A percentile compares a stretch with the other conserved stretches of the same genome.
phyloP scores from a whole-genome alignment of 2,113 vertebrate species.

The Pterocles burchelli region DNA sequence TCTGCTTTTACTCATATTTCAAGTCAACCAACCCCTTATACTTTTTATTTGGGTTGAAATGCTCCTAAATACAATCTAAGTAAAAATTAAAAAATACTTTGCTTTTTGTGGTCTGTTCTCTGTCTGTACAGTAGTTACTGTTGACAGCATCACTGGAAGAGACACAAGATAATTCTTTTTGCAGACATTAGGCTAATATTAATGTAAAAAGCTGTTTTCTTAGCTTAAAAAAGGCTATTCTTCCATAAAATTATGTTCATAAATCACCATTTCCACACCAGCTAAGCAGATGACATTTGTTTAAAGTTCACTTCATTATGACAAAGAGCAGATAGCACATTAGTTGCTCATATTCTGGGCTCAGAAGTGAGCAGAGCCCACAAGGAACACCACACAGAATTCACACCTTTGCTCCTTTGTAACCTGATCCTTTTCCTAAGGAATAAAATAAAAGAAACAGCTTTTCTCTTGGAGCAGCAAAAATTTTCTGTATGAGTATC shows the following conservation, averaged over 20 bases:
- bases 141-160: not conserved
- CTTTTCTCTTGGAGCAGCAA: not conserved
- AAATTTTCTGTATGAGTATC: not conserved
- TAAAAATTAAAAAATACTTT: too few relatives aligned
- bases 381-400: fast-evolving
- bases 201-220: not conserved
- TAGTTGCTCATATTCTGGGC: not conserved
- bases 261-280: not conserved
- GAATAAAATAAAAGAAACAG: not conserved
- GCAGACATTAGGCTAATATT: not conserved
- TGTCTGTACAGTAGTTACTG: not conserved
- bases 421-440: not conserved
- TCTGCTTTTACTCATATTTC: not conserved
- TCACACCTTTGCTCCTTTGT: not conserved
- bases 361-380: not conserved
- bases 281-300: not conserved
- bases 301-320: not conserved
- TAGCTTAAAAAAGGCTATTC: not conserved
- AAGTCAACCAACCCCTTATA: not conserved
- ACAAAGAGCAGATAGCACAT: not conserved
- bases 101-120: not conserved
- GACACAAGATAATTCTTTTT: not conserved
- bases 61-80: not conserved
- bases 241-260: not conserved
- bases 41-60: not conserved